phyloP scores from a whole-genome alignment of 2,113 vertebrate species.

The Apus apus region DNA sequence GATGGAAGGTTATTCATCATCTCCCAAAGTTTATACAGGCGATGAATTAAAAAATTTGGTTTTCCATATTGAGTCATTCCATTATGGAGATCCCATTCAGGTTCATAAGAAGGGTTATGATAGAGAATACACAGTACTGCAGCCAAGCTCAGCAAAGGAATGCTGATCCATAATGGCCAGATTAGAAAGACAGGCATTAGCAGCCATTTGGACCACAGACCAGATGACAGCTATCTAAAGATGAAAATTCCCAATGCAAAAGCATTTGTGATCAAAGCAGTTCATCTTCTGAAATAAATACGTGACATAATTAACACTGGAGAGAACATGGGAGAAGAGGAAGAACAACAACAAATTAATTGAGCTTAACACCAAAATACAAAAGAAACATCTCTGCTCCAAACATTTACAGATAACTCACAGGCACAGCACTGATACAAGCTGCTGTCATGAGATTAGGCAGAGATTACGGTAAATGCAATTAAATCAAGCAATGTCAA shows the following conservation, averaged over 20 bases:
- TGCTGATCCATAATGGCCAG: neutral
- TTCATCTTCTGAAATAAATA: neutral
- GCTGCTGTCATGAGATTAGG: neutral
- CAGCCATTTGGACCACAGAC: neutral
- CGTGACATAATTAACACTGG: neutral
- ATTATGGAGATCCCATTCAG: neutral
- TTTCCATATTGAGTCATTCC: neutral
- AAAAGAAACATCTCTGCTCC: slow-evolving; percentile 17
- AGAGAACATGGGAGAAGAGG: neutral
- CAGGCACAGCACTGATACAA: neutral
- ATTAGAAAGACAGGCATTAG: neutral
- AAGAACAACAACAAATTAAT: neutral
- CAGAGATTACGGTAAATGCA: neutral
- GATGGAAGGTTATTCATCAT: neutral
- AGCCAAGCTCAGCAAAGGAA: neutral
- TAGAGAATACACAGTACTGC: neutral
- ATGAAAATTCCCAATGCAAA: neutral
- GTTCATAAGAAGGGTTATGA: neutral
- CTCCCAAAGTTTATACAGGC: neutral
- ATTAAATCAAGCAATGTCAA: slow-evolving; percentile 39
- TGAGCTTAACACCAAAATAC: neutral
- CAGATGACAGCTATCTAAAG: neutral
- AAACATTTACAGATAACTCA: neutral
- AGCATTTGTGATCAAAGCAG: neutral
- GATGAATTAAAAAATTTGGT: neutral